These are phyloP conservation scores for Caenorhabditis brenneri DNA, from an alignment of 1,140 invertebrate species.

Conservation along the genomic window DNA sequence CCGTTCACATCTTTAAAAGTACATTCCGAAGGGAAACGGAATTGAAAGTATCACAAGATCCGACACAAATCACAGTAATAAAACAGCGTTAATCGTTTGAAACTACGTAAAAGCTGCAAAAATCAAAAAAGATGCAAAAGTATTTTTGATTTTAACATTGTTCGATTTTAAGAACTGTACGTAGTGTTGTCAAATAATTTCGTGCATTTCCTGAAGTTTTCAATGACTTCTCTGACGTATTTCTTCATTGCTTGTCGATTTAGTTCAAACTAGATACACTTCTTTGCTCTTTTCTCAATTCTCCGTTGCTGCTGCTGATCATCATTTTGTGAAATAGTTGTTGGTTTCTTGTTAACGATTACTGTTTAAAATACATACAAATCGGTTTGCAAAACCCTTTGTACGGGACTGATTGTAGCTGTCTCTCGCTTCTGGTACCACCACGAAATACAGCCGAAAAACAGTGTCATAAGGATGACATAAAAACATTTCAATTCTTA, in stretches of 20 bases:
- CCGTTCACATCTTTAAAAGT: not conserved
- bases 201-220: not conserved
- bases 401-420: not conserved
- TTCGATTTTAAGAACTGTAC: not conserved
- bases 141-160: not conserved
- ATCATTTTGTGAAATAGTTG: not conserved
- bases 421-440: not conserved
- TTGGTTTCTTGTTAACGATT: slow-evolving; percentile 5
- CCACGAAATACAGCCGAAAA: not conserved
- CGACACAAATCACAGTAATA: not conserved
- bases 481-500: not conserved
- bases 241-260: not conserved
- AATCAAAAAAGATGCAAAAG: not conserved
- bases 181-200: not conserved
- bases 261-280: slow-evolving; percentile 29
- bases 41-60: no score
- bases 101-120: no score
- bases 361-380: slow-evolving; percentile 28
- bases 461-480: not conserved
- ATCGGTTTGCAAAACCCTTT: not conserved
- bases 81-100: not conserved
- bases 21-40: not conserved
- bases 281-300: not conserved
- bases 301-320: not conserved
- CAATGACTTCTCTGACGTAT: not conserved